phyloP scores from a whole-genome alignment of 2,113 vertebrate species.

The Phrynosoma blainvillii region DNA sequence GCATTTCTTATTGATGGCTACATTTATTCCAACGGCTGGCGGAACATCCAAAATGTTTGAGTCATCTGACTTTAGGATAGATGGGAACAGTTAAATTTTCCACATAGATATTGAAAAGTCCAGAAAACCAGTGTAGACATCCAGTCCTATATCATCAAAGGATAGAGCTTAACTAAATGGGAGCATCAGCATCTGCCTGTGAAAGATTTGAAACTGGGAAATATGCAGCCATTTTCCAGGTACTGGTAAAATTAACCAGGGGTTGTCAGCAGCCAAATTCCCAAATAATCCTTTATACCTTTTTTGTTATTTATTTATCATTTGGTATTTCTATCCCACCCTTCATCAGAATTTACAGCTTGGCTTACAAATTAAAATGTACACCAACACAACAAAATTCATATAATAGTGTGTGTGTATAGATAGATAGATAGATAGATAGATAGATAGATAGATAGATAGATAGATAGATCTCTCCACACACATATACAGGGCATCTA shows the following conservation, averaged over 20 bases:
- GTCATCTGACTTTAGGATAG: neutral
- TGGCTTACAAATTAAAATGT: too few relatives aligned
- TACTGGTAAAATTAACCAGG: neutral
- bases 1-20: neutral
- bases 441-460: too few relatives aligned
- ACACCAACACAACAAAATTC: too few relatives aligned
- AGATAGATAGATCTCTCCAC: too few relatives aligned
- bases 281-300: too few relatives aligned
- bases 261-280: neutral
- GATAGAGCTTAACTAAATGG: neutral
- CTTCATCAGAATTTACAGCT: too few relatives aligned
- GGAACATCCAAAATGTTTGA: neutral
- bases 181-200: neutral
- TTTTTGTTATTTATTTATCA: too few relatives aligned
- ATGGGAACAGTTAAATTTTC: neutral
- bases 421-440: too few relatives aligned
- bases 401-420: too few relatives aligned
- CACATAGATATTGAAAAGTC: neutral
- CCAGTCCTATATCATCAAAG: too few relatives aligned
- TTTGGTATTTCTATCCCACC: too few relatives aligned
- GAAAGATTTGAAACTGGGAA: neutral
- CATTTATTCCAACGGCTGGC: neutral
- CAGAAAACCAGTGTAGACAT: neutral
- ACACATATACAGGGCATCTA: too few relatives aligned
- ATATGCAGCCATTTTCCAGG: neutral